A percentile compares a stretch with the other conserved stretches of the same genome.
Evolutionary conservation across 2,797 vertebrate genomes (phyloP).

Genomic region (Acanthis flammea): DNA sequence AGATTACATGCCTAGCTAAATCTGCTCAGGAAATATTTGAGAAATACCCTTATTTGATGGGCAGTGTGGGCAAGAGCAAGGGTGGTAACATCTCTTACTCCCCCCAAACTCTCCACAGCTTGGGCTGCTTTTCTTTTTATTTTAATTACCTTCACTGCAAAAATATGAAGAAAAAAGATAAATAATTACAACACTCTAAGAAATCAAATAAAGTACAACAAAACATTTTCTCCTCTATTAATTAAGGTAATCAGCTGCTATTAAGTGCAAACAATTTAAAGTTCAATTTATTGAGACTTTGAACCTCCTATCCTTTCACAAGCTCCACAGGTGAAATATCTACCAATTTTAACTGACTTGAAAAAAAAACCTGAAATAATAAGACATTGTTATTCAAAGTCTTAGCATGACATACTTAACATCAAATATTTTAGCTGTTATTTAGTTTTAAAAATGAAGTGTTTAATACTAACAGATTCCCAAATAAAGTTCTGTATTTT

Average conservation of each 20-base stretch:
- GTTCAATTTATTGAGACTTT: slow-evolving; percentile 32
- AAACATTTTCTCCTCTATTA: background rate
- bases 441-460: background rate
- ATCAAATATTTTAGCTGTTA: background rate
- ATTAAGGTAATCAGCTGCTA: background rate
- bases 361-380: background rate
- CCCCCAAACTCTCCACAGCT: background rate
- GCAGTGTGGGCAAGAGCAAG: background rate
- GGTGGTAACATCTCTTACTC: background rate
- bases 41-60: background rate
- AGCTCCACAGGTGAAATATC: background rate
- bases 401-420: background rate
- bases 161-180: background rate
- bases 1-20: background rate
- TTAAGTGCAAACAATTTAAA: slow-evolving; percentile 40
- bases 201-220: background rate
- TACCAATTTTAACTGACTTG: background rate
- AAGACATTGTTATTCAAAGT: background rate
- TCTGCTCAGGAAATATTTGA: background rate
- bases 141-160: background rate
- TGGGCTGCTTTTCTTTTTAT: background rate
- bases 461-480: background rate
- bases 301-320: background rate
- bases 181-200: background rate
- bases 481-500: background rate